Base-by-base conservation (phyloP, 2,797 vertebrate species). In the Ataeniobius toweri region DNA sequence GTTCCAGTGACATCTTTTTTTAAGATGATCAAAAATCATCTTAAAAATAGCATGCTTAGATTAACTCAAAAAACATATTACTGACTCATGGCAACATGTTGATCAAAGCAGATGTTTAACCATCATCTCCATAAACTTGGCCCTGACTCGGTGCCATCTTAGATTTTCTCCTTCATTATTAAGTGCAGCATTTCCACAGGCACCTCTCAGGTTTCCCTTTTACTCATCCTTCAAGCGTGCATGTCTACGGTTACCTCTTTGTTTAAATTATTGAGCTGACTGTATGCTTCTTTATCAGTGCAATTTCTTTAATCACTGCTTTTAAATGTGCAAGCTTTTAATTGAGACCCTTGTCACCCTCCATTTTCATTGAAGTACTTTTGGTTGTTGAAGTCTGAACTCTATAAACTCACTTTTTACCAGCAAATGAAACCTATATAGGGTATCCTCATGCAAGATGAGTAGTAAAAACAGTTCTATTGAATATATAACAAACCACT, bases 131-230 rank as follows among this genome's bases (percentile, higher is more conserved):
- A 67, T 55, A 10, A 55, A 72, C 28, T 59, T 81, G 55, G 77
- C 76, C n/a, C 16, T 61, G 73, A 78, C 71, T 75, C 41, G 51
- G 67, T 73, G 50, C 63, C 73, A 76, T 83, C 86, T 87, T 85
- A 85, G 81, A 85, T 84, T 58, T 82, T 84, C 86, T 90, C 83
- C 78, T 93, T 86, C 89, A 94, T 94, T 93, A 93, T 91, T 94
- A 83, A 92, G 86, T 77, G 80, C 78, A 84, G 85, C 84, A 83
- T 91, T 86, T 91, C 80, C 85, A 88, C 58, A 41, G 24, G 80
- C 74, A 56, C 68, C 68, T 88, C 90, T 94, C 90, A 80, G 18
- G 80, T 93, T 94, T 85, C 88, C 89, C 83, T 93, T 90, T 93
- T 91, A 88, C 86, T 92, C 81, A 80, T 83, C 87, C 78, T 79